Evolutionary conservation across 2,113 vertebrate species (phyloP), one percentile per base, ranked within the genome.

Genomic region (Megalops atlanticus): DNA sequence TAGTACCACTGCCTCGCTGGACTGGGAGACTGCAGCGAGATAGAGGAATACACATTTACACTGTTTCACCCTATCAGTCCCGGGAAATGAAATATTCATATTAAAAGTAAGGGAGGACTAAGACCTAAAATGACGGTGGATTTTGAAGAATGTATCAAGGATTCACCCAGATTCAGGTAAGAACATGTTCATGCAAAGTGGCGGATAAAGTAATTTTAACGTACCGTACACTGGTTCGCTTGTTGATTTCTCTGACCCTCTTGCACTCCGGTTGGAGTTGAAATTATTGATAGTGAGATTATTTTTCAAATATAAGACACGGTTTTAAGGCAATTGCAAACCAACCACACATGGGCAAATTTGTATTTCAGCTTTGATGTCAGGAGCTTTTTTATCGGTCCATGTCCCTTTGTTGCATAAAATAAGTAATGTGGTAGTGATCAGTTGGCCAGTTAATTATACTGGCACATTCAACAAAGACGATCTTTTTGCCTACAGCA

Each of bases 81-180:
- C 84, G 15, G 84, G 90, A 90, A 81, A 95, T 95, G 94, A 89
- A 49, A 76, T 54, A 88, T 73, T 52, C 16, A 24, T 87, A 93
- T 84, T 94, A 86, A 93, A 40, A 35, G 27, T 74, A 72, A 82
- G 47, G 79, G 76, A 80, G 83, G 81, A 33, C 77, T 79, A 74
- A 70, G 79, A 54, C 80, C 79, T 80, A 93, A 85, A 35, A 95
- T 95, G 94, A 95, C 94, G 91, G 93, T 95, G 92, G 94, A 95
- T 86, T 95, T 95, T 89, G 94, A 95, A 83, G 94, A 95, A 74
- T 95, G 94, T 76, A 83, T 95, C 27, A 94, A 94, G 82, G 94
- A 95, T 81, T 95, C 94, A 10, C 94, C 94, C 85, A 88, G 93
- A 8, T 94, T 94, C 80, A 90, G 94, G 94, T 94, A 88, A 91